Conservation (phyloP, 2,888 invertebrate species). For the Tricholauxania praeusta region DNA sequence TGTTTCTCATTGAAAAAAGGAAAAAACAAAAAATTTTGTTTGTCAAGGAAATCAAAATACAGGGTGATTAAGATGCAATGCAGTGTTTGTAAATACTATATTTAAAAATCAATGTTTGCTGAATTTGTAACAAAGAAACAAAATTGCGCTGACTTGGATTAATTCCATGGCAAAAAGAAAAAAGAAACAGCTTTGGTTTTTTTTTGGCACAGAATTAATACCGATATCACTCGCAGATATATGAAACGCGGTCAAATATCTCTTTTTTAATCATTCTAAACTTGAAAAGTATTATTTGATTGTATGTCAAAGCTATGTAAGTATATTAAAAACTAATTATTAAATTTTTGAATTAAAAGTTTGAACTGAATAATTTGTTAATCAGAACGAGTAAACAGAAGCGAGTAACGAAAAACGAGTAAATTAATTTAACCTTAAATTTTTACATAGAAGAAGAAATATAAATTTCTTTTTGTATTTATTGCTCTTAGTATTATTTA, state of each 20-base stretch:
- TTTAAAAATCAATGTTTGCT: conserved; percentile 31
- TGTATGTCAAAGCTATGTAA: too few relatives aligned
- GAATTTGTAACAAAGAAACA: conserved; percentile 19
- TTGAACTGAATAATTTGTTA: too few relatives aligned
- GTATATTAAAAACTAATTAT: too few relatives aligned
- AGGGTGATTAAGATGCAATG: conserved; percentile 51
- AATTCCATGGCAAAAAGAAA: conserved; percentile 13
- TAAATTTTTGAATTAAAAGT: too few relatives aligned
- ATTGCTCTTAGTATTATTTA: conserved; percentile 59
- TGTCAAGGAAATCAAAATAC: conserved; percentile 45
- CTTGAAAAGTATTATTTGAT: too few relatives aligned
- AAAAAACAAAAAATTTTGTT: conserved; percentile 39
- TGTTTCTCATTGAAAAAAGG: conserved; percentile 27
- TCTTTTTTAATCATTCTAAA: too few relatives aligned
- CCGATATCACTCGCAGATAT: too few relatives aligned
- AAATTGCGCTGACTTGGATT: conserved; percentile 17
- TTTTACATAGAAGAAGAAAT: conserved; percentile 37
- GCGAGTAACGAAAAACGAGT: neutral
- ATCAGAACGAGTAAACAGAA: neutral
- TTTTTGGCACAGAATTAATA: neutral
- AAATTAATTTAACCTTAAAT: neutral
- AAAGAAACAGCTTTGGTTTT: conserved; percentile 12
- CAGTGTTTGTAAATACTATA: conserved; percentile 52
- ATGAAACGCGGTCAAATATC: too few relatives aligned
- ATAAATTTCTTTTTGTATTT: conserved; percentile 49